phyloP scores from a whole-genome alignment of 2,888 invertebrate species.

The Scelioninae gen. 1 region DNA sequence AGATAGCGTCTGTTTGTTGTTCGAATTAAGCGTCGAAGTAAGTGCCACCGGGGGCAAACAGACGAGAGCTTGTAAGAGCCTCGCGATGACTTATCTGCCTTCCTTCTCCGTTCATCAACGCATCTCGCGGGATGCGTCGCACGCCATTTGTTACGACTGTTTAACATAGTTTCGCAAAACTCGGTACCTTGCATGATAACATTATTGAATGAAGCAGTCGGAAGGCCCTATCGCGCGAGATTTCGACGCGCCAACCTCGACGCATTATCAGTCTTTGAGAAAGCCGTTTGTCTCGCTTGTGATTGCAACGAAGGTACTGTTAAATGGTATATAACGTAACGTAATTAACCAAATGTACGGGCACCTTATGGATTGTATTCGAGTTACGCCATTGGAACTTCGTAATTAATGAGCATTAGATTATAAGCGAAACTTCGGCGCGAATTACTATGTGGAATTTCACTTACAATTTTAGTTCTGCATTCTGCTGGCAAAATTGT shows the following conservation, averaged over 20 bases:
- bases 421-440: constrained; percentile 45
- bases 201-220: constrained; percentile 55
- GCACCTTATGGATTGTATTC: constrained; percentile 50
- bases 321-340: constrained; percentile 39
- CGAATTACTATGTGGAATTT: constrained; percentile 35
- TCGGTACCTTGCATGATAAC: constrained; percentile 52
- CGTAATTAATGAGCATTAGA: constrained; percentile 57
- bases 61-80: constrained; percentile 47
- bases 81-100: constrained; percentile 64
- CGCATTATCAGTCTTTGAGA: constrained; percentile 36
- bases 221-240: constrained; percentile 35
- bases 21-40: constrained; percentile 64
- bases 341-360: constrained; percentile 48
- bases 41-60: constrained; percentile 65
- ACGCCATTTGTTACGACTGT: constrained; percentile 61
- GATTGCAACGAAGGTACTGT: constrained; percentile 12
- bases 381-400: constrained; percentile 46
- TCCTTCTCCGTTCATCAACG: constrained; percentile 55
- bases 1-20: constrained; percentile 63
- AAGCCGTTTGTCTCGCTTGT: constrained; percentile 22
- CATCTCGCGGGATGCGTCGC: constrained; percentile 16
- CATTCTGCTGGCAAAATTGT: neutral
- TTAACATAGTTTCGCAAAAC: constrained; percentile 64
- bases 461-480: constrained; percentile 37
- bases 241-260: constrained; percentile 25